Evolutionary conservation across 2,797 vertebrate genomes (phyloP), one percentile per base, ranked within the genome.

Genomic region (Xiphophorus birchmanni): DNA sequence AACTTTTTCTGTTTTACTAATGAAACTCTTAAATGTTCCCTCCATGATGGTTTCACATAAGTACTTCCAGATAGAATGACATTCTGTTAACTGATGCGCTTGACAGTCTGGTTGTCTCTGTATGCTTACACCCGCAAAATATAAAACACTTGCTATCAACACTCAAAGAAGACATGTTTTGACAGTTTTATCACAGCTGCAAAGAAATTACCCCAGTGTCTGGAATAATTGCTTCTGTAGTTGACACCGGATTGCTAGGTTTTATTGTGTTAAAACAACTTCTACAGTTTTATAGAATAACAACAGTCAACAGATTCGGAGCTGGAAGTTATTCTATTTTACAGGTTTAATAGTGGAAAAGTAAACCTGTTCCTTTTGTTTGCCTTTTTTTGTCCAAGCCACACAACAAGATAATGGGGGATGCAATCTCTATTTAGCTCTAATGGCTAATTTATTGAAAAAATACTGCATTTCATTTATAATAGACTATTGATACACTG

Each of bases 161-260:
- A 60, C 29, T 79, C 77, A 73, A 60, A 78, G 60, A 63, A 40
- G 80, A 45, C 60, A 15, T 56, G 44, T 72, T 72, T 73, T 74
- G 58, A 71, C 60, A 78, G 76, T 54, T 78, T 67, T 82, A 45
- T 82, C 7, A 26, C 37, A 35, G 58, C 76, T 73, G 74, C 35
- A 77, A 72, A 81, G 40, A 78, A 76, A 78, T 23, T 50, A 35
- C 67, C 72, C 56, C 48, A n/a, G 21, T 21, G 50, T 5, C 35
- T 75, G 54, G 76, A 63, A 45, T 72, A 77, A 80, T 32, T 71
- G 56, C 35, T 76, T n/a, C 45, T 40, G 47, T n/a, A 50, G 32
- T 42, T 74, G 40, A 50, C 45, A 13, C 44, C 21, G 47, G 42
- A 48, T 48, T 60, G 54, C 47, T 60, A 63, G 29, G 42, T 47